Conservation (phyloP, 2,797 vertebrate species). For the Anas bernieri region DNA sequence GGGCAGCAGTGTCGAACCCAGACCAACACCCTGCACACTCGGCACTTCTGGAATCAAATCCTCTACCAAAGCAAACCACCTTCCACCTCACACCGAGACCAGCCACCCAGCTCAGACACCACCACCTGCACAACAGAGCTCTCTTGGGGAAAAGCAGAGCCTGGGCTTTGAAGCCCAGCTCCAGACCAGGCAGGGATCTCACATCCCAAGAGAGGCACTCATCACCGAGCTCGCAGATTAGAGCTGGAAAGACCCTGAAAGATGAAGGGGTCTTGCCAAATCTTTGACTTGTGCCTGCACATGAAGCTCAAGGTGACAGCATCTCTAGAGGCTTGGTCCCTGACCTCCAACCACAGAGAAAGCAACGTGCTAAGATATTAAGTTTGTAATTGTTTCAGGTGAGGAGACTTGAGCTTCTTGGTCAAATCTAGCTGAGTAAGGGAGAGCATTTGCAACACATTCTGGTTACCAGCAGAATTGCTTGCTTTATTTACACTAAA, state of each 20-base stretch:
- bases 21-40: fast-evolving
- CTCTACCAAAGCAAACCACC: neutral
- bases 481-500: neutral
- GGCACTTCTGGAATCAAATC: neutral
- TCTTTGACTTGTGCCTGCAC: neutral
- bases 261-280: too few species aligned
- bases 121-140: too few species aligned
- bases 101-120: neutral
- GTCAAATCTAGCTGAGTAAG: neutral
- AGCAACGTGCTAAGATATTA: neutral
- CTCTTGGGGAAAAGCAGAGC: neutral
- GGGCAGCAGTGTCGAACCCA: neutral
- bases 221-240: neutral
- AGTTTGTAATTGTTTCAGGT: neutral
- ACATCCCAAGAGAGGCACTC: neutral
- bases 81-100: neutral
- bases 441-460: fast-evolving
- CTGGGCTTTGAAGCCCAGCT: neutral
- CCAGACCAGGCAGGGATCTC: neutral
- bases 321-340: neutral
- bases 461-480: neutral
- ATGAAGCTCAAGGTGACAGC: neutral
- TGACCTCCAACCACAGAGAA: fast-evolving
- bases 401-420: neutral
- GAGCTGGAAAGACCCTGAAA: neutral